Evolutionary conservation across 2,888 invertebrate species (phyloP).

Genomic region (Pelosia muscerda): DNA sequence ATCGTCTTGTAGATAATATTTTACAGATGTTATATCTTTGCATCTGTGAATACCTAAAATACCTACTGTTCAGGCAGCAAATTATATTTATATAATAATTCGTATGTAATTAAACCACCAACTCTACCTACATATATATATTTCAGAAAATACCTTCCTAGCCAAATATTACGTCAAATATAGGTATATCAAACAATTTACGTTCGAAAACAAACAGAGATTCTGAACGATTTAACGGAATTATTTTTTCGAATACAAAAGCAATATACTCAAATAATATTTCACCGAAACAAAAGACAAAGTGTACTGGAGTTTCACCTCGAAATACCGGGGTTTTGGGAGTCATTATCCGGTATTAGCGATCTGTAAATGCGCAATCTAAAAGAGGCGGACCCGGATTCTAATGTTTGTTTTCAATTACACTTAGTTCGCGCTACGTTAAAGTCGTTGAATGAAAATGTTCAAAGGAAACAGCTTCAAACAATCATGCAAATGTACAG

Average conservation of each 20-base stretch:
- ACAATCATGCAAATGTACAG: background rate
- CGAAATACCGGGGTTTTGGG: slow-evolving; percentile 23
- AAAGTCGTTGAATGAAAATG: slow-evolving; percentile 12
- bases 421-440: slow-evolving; percentile 18
- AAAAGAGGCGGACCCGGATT: slow-evolving; percentile 19
- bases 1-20: background rate
- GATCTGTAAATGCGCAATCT: slow-evolving; percentile 25
- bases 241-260: background rate
- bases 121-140: background rate
- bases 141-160: background rate
- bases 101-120: background rate
- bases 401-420: slow-evolving; percentile 50
- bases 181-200: background rate
- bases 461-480: background rate
- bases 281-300: slow-evolving; percentile 30
- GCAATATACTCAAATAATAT: slow-evolving; percentile 18
- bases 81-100: background rate
- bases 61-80: too few species aligned
- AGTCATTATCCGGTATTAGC: slow-evolving; percentile 37
- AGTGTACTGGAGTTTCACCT: slow-evolving; percentile 25
- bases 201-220: background rate
- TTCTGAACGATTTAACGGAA: background rate
- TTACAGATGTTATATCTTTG: background rate
- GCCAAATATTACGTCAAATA: background rate
- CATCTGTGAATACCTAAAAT: background rate